These are phyloP conservation scores for Ennomos erosarius DNA, from an alignment of 2,888 invertebrate species.

Conservation along the genomic window DNA sequence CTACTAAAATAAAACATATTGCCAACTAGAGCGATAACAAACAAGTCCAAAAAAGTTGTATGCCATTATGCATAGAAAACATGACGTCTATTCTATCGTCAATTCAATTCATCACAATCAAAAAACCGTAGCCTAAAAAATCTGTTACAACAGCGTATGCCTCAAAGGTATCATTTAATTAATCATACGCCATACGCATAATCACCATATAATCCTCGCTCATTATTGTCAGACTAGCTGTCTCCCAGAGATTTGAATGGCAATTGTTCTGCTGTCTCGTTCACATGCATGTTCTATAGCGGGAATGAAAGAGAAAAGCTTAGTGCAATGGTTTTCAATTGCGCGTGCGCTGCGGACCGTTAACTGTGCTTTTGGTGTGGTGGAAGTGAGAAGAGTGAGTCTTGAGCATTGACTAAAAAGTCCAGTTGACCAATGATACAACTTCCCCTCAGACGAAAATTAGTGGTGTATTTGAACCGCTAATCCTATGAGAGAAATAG, in stretches of 20 bases:
- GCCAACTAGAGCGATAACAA: too few species aligned
- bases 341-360: slow-evolving; percentile 68
- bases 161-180: slow-evolving; percentile 25
- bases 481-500: too few species aligned
- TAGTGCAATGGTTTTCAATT: slow-evolving; percentile 49
- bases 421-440: too few species aligned
- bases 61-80: not conserved
- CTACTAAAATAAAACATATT: too few species aligned
- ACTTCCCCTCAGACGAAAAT: too few species aligned
- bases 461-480: too few species aligned
- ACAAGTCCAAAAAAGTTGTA: not conserved
- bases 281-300: slow-evolving; percentile 35
- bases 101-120: slow-evolving; percentile 14
- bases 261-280: slow-evolving; percentile 63
- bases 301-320: slow-evolving; percentile 44
- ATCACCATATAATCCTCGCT: slow-evolving; percentile 39
- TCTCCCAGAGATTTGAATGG: slow-evolving; percentile 69
- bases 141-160: slow-evolving; percentile 13
- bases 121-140: slow-evolving; percentile 9
- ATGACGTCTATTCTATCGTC: slow-evolving; percentile 3
- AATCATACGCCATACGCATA: slow-evolving; percentile 30
- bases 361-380: slow-evolving; percentile 52
- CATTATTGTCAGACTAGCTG: slow-evolving; percentile 51
- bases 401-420: too few species aligned
- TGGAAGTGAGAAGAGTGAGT: slow-evolving; percentile 17